These are phyloP conservation scores for Zhuqinia jingwanae DNA, from an alignment of 2,888 invertebrate genomes.

Conservation along the genomic window DNA sequence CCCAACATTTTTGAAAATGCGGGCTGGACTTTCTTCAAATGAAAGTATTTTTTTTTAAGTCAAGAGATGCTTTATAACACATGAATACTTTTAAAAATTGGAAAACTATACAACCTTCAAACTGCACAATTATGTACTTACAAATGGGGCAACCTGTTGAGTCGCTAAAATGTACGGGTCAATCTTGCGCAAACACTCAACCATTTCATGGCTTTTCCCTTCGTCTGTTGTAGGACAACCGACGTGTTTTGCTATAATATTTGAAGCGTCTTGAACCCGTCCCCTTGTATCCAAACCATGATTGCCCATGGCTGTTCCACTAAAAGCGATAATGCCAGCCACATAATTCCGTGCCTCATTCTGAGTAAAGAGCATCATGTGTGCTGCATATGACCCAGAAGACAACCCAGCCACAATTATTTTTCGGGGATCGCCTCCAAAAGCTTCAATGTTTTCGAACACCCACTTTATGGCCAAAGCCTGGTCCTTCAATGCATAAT, in stretches of 20 bases:
- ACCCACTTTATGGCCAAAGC: constrained; percentile 47
- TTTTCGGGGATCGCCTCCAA: constrained; percentile 47
- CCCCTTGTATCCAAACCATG: constrained; percentile 47
- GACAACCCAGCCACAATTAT: constrained; percentile 47
- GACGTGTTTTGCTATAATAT: constrained; percentile 18
- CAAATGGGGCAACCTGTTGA: not conserved
- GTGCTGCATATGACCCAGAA: constrained; percentile 38
- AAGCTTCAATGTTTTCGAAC: constrained; percentile 30
- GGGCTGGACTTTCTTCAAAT: constrained; percentile 3
- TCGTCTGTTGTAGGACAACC: constrained; percentile 33
- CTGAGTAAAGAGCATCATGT: constrained; percentile 43
- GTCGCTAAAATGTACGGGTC: constrained; percentile 4
- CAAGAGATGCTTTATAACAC: too few species aligned
- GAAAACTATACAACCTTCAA: too few species aligned
- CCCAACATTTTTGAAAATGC: not conserved
- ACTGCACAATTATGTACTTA: not conserved
- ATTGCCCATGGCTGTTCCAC: constrained; percentile 29
- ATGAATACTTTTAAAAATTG: too few species aligned
- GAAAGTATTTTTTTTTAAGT: not conserved
- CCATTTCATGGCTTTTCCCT: constrained; percentile 46
- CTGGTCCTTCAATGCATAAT: constrained; percentile 46
- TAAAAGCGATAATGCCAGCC: constrained; percentile 32
- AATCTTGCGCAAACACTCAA: constrained; percentile 47
- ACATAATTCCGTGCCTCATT: constrained; percentile 24
- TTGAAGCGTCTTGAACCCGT: constrained; percentile 41